Conservation (phyloP, 2,888 invertebrate genomes). For the Ochlodes sylvanus region DNA sequence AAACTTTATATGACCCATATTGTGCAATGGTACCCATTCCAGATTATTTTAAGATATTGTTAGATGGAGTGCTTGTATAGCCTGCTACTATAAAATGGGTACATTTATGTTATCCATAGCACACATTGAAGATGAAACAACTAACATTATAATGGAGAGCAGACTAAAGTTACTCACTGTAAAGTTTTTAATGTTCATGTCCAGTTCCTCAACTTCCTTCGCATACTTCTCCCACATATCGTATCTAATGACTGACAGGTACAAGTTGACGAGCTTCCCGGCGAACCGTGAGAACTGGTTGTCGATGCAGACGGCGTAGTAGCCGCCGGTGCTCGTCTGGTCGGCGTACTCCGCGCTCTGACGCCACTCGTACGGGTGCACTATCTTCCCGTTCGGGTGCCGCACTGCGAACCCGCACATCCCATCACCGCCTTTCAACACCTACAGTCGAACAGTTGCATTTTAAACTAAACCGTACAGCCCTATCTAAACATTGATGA, state of each 20-base stretch:
- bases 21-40: too few relatives aligned
- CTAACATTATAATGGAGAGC: background rate
- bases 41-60: too few relatives aligned
- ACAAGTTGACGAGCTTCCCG: slow-evolving; percentile 94
- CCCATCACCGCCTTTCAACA: slow-evolving; percentile 96
- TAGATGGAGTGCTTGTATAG: too few relatives aligned
- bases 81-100: too few relatives aligned
- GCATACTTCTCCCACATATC: slow-evolving; percentile 97
- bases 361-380: slow-evolving; percentile 96
- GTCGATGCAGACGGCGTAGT: slow-evolving; percentile 96
- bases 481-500: background rate
- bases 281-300: slow-evolving; percentile 97
- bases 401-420: slow-evolving; percentile 97
- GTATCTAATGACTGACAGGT: slow-evolving; percentile 95
- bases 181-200: slow-evolving; percentile 95
- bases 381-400: slow-evolving; percentile 93
- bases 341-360: slow-evolving; percentile 96
- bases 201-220: slow-evolving; percentile 94
- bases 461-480: background rate
- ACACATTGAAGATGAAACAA: too few relatives aligned
- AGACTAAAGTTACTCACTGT: slow-evolving; percentile 86
- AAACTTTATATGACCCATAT: too few relatives aligned
- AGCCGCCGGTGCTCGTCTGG: slow-evolving; percentile 91
- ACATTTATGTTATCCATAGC: too few relatives aligned
- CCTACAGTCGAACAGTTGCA: slow-evolving; percentile 77